phyloP scores from a whole-genome alignment of 1,140 invertebrate species.

The Polypedilum pembai region DNA sequence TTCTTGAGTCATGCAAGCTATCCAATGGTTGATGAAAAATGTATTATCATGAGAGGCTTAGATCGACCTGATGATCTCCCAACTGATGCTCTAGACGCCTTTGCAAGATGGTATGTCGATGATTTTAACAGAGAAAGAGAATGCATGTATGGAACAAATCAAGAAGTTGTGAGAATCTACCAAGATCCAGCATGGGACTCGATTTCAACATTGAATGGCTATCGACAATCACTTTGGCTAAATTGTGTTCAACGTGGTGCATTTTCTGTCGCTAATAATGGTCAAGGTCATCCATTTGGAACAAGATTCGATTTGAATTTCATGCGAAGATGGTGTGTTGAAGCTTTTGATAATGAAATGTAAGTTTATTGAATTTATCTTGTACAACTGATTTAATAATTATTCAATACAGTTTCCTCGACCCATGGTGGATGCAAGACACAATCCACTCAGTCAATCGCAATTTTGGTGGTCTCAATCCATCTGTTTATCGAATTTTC shows the following conservation, averaged over 20 bases:
- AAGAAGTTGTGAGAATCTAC: not conserved
- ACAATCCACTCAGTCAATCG: not conserved
- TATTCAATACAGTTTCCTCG: conserved; percentile 51
- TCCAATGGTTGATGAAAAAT: conserved; percentile 5
- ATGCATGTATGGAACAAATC: not conserved
- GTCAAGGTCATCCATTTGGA: conserved; percentile 8
- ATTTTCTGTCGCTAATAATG: not conserved
- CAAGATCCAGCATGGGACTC: not conserved
- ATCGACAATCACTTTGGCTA: not conserved
- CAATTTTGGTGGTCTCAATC: not conserved
- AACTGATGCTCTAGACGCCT: not conserved
- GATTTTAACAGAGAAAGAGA: not conserved
- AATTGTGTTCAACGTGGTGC: not conserved
- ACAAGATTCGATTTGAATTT: not conserved
- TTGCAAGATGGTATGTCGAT: conserved; percentile 6
- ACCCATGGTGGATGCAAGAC: not conserved
- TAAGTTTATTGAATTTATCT: not conserved
- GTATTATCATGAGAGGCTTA: not conserved
- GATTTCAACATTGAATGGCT: not conserved
- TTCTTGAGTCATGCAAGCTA: not conserved
- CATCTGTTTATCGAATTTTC: not conserved
- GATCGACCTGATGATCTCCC: not conserved
- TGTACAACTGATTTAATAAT: too few relatives aligned
- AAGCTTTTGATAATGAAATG: conserved; percentile 31
- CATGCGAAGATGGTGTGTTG: conserved; percentile 3